Base-by-base conservation (phyloP, 2,888 invertebrate genomes). In the Chloromyia formosa region DNA sequence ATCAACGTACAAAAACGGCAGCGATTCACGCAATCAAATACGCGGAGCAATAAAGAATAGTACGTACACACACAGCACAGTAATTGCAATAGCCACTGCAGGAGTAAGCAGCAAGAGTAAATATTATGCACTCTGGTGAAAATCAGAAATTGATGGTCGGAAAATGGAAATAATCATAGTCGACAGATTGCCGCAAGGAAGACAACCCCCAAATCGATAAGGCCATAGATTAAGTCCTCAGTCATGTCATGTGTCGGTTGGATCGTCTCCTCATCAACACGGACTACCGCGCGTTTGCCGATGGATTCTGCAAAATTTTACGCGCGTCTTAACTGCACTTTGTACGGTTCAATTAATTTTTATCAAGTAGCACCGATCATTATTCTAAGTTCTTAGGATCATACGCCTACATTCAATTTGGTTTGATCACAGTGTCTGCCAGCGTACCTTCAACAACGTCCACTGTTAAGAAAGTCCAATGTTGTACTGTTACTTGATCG, bases 401-500 rank as follows among this genome's bases (percentile, higher is more conserved):
- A 35, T 7, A 35, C 27, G 27, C 27, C 27, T 4, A 35, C 27
- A 35, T 35, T 49, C 14, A 62, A 62, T 62, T 20, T 53, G 60
- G 23, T 58, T 35, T 35, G 7, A 35, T n/a, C 49, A 49, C 49
- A 49, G 14, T 49, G 10, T 49, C 10, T 12, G 49, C 49, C 14
- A n/a, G 49, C 1, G 12, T 49, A 23, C 56, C 16, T 14, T 56
- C 27, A 35, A 68, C 68, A 16, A 56, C 75, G 75, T 75, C 75
- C 72, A 54, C 53, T 56, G 35, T 22, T 69, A 71, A 75, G 54
- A 66, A 58, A 72, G 71, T 72, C 56, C 72, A 42, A 42, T 66
- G 58, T 49, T 64, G 54, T 62, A 75, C 75, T 75, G 72, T 45
- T 75, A 64, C 75, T 27, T 40, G 58, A 54, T 56, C 27, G 20